Evolutionary conservation across 2,113 vertebrate genomes (phyloP).

Genomic region (Hippolais icterina): DNA sequence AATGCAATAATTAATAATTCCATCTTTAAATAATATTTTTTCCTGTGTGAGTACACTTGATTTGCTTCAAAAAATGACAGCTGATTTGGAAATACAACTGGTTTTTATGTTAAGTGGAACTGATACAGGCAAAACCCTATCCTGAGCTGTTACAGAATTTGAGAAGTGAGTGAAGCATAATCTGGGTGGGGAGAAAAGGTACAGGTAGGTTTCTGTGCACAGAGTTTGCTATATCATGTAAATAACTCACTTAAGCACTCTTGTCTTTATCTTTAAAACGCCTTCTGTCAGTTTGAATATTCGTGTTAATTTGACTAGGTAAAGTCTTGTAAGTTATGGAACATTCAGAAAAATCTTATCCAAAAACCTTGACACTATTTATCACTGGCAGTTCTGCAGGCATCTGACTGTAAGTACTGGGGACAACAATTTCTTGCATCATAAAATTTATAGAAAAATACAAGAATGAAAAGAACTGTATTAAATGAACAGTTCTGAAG

Average conservation of each 20-base stretch:
- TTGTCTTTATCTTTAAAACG: neutral
- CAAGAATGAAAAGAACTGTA: neutral
- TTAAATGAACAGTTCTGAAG: neutral
- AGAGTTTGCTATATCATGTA: neutral
- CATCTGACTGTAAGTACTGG: neutral
- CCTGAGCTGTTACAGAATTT: neutral
- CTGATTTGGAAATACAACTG: neutral
- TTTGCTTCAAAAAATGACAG: neutral
- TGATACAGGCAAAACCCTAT: neutral
- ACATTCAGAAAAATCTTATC: neutral
- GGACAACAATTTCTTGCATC: neutral
- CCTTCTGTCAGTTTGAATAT: neutral
- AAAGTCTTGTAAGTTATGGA: neutral
- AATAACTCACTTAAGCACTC: neutral
- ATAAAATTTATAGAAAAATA: neutral
- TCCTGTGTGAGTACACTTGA: neutral
- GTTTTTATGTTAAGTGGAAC: neutral
- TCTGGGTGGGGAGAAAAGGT: neutral
- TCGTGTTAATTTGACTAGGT: neutral
- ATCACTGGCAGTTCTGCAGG: neutral
- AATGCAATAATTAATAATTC: neutral
- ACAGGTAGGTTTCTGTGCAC: neutral
- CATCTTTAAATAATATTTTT: neutral
- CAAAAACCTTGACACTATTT: neutral
- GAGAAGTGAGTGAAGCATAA: neutral